phyloP scores from a whole-genome alignment of 53 echinoderm and acorn worm genomes.

The Holothuria scabra region DNA sequence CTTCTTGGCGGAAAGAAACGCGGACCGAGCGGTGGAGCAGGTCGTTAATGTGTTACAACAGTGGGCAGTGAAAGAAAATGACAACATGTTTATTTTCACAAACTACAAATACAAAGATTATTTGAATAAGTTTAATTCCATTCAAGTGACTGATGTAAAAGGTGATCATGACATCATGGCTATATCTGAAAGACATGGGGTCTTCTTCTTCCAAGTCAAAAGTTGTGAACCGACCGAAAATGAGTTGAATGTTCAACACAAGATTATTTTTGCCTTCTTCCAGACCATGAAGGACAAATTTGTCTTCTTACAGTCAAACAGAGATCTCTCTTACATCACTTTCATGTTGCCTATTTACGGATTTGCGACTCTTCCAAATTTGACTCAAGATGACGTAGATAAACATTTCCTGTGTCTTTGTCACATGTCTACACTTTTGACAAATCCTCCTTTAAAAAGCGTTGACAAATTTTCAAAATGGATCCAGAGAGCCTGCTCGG shows the following conservation, averaged over 20 bases:
- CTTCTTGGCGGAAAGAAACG: slow-evolving; percentile 9
- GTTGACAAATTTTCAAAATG: slow-evolving; percentile 15
- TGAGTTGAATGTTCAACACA: slow-evolving; percentile 3
- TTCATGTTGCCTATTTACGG: slow-evolving; percentile 18
- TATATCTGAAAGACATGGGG: slow-evolving; percentile 30
- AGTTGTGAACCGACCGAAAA: slow-evolving; percentile 34
- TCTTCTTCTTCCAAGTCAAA: slow-evolving; percentile 45
- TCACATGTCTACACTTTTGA: slow-evolving; percentile 12
- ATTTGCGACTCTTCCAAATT: slow-evolving; percentile 15
- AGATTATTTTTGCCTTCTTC: not conserved
- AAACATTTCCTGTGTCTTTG: not conserved
- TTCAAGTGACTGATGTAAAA: not conserved
- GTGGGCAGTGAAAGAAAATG: slow-evolving; percentile 9
- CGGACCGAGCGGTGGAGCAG: slow-evolving; percentile 16
- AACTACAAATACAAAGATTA: slow-evolving; percentile 34
- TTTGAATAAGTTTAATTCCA: slow-evolving; percentile 1
- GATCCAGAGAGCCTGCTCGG: not conserved
- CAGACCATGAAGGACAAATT: slow-evolving; percentile 44
- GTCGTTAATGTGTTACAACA: slow-evolving; percentile 11
- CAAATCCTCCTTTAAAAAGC: not conserved
- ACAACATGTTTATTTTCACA: slow-evolving; percentile 41
- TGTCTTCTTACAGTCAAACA: slow-evolving; percentile 41
- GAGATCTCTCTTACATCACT: slow-evolving; percentile 36
- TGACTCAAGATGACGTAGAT: not conserved
- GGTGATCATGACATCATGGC: slow-evolving; percentile 46